Conservation (phyloP, 2,113 vertebrate genomes). For the Triplophysa tibetana region DNA sequence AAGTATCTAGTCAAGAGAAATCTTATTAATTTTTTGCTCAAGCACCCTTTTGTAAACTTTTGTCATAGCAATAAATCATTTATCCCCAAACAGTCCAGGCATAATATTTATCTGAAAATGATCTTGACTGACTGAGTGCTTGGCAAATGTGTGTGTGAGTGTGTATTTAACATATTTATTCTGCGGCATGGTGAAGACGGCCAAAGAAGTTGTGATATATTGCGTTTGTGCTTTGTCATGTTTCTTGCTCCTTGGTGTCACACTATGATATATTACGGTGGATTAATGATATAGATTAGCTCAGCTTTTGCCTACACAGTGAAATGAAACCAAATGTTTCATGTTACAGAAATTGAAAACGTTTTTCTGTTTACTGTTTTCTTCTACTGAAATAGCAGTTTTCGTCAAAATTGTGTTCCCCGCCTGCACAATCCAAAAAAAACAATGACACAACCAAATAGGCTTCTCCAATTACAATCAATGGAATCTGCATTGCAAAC, state of each 20-base stretch:
- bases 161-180: background rate
- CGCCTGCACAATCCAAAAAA: background rate
- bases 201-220: background rate
- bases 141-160: too few relatives aligned
- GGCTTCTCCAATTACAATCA: too few relatives aligned
- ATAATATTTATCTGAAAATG: background rate
- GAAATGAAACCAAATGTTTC: background rate
- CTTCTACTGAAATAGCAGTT: background rate
- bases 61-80: background rate
- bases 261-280: conserved; percentile 9
- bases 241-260: background rate
- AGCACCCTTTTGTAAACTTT: background rate
- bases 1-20: conserved; percentile 5
- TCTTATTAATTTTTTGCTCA: background rate
- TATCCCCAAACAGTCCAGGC: background rate
- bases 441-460: too few relatives aligned
- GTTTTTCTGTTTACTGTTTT: background rate
- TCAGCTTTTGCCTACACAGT: conserved; percentile 4
- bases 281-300: conserved; percentile 21
- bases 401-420: background rate
- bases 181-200: background rate
- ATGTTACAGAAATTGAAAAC: background rate
- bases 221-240: background rate
- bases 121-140: too few relatives aligned
- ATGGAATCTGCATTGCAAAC: too few relatives aligned